phyloP scores from a whole-genome alignment of 2,888 invertebrate species.

The Parochlus steinenii region DNA sequence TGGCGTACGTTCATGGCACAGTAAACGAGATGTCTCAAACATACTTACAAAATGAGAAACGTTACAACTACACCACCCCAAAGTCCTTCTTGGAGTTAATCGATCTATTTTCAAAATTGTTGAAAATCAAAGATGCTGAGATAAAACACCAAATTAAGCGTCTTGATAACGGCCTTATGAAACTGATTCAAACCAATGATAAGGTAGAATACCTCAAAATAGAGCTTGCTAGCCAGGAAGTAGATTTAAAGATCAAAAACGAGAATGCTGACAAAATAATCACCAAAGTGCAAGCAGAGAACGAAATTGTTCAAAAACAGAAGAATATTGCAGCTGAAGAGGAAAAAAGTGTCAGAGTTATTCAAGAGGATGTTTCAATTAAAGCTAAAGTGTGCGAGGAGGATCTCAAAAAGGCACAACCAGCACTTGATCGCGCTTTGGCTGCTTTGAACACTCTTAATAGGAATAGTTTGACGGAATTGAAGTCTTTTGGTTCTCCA shows the following conservation, averaged over 20 bases:
- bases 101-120: conserved; percentile 55
- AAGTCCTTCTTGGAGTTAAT: conserved; percentile 92
- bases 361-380: conserved; percentile 73
- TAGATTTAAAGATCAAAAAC: conserved; percentile 73
- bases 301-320: conserved; percentile 77
- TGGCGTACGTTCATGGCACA: conserved; percentile 78
- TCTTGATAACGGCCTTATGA: conserved; percentile 76
- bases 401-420: conserved; percentile 82
- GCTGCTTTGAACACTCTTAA: conserved; percentile 84
- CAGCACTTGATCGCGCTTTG: conserved; percentile 75
- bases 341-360: conserved; percentile 76
- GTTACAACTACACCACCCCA: conserved; percentile 92
- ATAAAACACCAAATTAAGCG: conserved; percentile 59
- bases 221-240: conserved; percentile 52
- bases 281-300: conserved; percentile 71
- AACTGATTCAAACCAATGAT: conserved; percentile 66
- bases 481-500: conserved; percentile 87
- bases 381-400: conserved; percentile 75
- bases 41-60: conserved; percentile 68
- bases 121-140: conserved; percentile 47
- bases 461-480: conserved; percentile 82
- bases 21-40: conserved; percentile 71
- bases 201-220: conserved; percentile 51
- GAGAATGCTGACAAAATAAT: conserved; percentile 80
- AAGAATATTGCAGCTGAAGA: conserved; percentile 69